These are phyloP conservation scores for Lucilia sericata DNA, from an alignment of 1,140 invertebrate genomes.

Conservation along the genomic window DNA sequence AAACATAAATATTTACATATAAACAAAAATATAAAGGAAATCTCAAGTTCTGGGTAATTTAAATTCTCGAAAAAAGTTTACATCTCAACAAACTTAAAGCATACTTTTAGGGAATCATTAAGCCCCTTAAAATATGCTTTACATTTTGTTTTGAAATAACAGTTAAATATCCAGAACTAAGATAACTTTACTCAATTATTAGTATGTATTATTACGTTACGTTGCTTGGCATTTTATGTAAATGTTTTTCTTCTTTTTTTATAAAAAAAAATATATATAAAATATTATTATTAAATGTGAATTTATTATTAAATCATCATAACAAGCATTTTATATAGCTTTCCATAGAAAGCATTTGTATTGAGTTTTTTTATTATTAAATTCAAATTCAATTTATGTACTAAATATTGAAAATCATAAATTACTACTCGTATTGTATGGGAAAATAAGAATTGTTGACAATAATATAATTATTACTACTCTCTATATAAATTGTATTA, in stretches of 20 bases:
- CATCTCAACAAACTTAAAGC: too few relatives aligned
- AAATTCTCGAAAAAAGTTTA: too few relatives aligned
- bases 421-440: conserved; percentile 1
- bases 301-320: background rate
- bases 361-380: background rate
- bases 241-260: background rate
- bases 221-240: background rate
- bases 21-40: too few relatives aligned
- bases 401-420: background rate
- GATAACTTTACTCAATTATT: background rate
- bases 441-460: background rate
- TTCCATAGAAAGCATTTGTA: background rate
- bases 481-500: background rate
- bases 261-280: background rate
- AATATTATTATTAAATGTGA: background rate
- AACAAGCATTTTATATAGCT: background rate
- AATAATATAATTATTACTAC: background rate
- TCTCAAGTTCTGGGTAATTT: too few relatives aligned
- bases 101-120: too few relatives aligned
- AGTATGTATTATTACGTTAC: background rate
- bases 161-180: too few relatives aligned
- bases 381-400: too few relatives aligned
- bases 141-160: too few relatives aligned
- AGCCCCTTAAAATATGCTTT: too few relatives aligned
- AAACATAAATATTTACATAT: too few relatives aligned